Evolutionary conservation across 2,113 vertebrate genomes (phyloP).

Genomic region (Silurus asotus): DNA sequence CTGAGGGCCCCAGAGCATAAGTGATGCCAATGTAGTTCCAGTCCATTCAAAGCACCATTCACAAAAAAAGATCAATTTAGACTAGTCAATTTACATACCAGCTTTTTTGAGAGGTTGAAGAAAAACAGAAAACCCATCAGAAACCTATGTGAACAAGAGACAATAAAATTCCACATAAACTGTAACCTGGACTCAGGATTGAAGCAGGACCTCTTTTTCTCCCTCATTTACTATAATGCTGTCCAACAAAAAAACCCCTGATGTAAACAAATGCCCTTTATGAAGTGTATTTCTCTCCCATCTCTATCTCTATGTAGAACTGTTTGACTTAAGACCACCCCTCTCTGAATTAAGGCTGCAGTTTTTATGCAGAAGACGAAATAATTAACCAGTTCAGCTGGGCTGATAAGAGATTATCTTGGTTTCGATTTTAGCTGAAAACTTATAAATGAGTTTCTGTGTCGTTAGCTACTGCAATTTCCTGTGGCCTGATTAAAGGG

Average conservation of each 20-base stretch:
- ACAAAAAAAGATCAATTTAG: neutral
- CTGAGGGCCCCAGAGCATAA: neutral
- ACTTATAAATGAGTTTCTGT: constrained; percentile 35
- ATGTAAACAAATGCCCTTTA: neutral
- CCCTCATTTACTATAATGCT: neutral
- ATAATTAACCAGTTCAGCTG: constrained; percentile 30
- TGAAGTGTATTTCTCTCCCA: neutral
- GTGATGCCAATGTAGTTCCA: neutral
- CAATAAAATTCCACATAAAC: neutral
- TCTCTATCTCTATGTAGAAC: neutral
- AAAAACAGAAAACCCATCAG: neutral
- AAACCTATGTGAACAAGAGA: neutral
- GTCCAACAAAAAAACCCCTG: neutral
- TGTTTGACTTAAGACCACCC: neutral
- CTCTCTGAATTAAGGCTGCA: neutral
- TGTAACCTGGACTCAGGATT: neutral
- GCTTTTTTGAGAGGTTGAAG: neutral
- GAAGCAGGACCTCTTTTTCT: neutral
- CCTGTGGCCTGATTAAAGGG: constrained; percentile 32
- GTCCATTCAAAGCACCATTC: neutral
- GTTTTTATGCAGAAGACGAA: neutral
- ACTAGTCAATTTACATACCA: neutral
- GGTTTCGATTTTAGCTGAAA: constrained; percentile 26
- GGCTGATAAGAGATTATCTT: constrained; percentile 8
- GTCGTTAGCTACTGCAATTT: constrained; percentile 40